Conservation (phyloP, 1,140 invertebrate genomes). For the Chrysomallon squamiferum region DNA sequence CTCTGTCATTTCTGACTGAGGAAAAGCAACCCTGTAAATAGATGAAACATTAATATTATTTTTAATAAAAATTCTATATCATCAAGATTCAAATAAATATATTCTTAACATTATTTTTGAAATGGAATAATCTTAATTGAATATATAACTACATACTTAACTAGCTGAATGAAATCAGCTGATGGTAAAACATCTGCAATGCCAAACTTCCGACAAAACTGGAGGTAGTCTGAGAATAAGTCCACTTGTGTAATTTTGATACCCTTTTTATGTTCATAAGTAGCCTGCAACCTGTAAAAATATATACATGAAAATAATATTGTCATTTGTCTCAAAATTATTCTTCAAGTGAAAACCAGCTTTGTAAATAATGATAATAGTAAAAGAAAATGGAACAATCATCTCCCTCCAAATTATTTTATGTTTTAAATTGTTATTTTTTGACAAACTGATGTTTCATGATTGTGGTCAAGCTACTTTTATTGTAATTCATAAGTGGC, state of each 20-base stretch:
- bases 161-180: constrained; percentile 41
- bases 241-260: constrained; percentile 38
- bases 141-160: constrained; percentile 42
- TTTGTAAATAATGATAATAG: no score
- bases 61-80: not conserved
- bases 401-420: no score
- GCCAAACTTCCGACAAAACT: constrained; percentile 42
- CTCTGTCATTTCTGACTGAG: constrained; percentile 42
- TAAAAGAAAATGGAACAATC: no score
- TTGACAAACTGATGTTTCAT: no score
- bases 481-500: no score
- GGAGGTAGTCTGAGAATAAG: constrained; percentile 49
- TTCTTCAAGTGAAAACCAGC: no score
- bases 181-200: constrained; percentile 38
- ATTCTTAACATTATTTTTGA: no score
- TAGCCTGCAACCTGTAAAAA: constrained; percentile 40
- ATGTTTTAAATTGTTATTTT: no score
- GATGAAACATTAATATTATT: not conserved
- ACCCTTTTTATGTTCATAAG: constrained; percentile 42
- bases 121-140: no score
- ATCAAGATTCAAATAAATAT: no score
- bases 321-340: no score
- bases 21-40: constrained; percentile 39
- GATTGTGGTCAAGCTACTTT: no score
- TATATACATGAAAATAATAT: not conserved